Percentiles rank a stretch among this genome's conserved stretches.
phyloP scores from a whole-genome alignment of 1,140 invertebrate species.

The Lithobius niger region DNA sequence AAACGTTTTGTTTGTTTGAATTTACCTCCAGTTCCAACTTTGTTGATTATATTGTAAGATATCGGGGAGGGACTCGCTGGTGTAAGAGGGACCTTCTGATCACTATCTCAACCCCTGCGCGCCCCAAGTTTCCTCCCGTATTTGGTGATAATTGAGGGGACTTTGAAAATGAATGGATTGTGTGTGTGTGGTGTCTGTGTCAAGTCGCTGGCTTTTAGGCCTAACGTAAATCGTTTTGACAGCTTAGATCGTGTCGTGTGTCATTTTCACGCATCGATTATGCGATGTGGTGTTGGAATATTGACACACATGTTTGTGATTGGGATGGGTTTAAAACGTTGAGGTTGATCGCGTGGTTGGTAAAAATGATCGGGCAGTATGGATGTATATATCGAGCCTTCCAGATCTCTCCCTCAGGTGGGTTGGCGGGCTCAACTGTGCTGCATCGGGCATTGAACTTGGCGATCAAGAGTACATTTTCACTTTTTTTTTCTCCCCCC shows the following conservation, averaged over 20 bases:
- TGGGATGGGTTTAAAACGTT: background rate
- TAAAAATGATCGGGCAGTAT: background rate
- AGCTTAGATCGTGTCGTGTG: too few species aligned
- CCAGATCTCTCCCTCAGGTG: background rate
- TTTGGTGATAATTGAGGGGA: background rate
- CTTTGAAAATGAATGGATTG: background rate
- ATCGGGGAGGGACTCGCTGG: background rate
- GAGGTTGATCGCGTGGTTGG: background rate
- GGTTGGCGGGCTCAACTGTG: background rate
- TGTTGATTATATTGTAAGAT: slow-evolving; percentile 2
- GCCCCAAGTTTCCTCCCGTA: background rate
- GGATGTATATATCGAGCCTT: background rate
- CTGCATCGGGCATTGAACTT: background rate
- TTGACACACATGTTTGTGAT: background rate
- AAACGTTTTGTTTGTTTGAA: slow-evolving; percentile 18
- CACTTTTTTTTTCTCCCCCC: background rate
- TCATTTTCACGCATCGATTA: too few species aligned
- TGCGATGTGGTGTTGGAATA: background rate
- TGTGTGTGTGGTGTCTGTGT: background rate
- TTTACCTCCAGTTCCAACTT: slow-evolving; percentile 10
- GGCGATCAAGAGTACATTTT: background rate
- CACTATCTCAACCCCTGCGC: background rate
- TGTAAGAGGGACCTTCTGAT: background rate
- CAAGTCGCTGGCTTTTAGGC: too few species aligned
- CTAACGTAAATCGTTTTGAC: too few species aligned